Conservation (phyloP, 2,113 vertebrate genomes). For the Sapayoa aenigma region DNA sequence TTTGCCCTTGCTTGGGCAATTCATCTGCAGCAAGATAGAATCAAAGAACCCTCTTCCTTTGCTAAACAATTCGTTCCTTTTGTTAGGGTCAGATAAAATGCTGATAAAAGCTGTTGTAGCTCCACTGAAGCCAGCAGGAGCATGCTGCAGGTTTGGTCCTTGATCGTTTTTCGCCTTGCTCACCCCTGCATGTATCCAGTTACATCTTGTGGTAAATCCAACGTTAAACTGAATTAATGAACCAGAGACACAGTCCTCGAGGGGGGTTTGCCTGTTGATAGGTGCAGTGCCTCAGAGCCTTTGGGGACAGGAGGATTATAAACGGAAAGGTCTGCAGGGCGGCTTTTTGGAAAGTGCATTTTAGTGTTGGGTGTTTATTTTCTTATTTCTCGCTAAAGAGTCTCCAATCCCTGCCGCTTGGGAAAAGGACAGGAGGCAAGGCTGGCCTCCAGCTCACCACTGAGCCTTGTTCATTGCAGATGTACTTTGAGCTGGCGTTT, state of each 20-base stretch:
- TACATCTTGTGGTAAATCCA: neutral
- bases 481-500: neutral
- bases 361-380: neutral
- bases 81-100: slow-evolving; percentile 59
- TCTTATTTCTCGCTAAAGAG: neutral
- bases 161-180: neutral
- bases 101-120: slow-evolving; percentile 57
- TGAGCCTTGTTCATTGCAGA: neutral
- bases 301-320: neutral
- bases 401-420: rapidly evolving
- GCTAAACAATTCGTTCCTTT: slow-evolving; percentile 51
- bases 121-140: slow-evolving; percentile 30
- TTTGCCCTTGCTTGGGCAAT: slow-evolving; percentile 68
- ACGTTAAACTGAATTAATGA: neutral
- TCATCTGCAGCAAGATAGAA: slow-evolving; percentile 58
- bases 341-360: neutral
- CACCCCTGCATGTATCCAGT: slow-evolving; percentile 5
- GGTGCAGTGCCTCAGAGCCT: neutral
- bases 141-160: slow-evolving; percentile 2
- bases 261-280: rapidly evolving
- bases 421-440: neutral
- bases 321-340: neutral
- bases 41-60: slow-evolving; percentile 61
- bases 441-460: neutral
- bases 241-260: neutral